Conservation (phyloP, 2,888 invertebrate genomes). For the Tolmerus cingulatus region DNA sequence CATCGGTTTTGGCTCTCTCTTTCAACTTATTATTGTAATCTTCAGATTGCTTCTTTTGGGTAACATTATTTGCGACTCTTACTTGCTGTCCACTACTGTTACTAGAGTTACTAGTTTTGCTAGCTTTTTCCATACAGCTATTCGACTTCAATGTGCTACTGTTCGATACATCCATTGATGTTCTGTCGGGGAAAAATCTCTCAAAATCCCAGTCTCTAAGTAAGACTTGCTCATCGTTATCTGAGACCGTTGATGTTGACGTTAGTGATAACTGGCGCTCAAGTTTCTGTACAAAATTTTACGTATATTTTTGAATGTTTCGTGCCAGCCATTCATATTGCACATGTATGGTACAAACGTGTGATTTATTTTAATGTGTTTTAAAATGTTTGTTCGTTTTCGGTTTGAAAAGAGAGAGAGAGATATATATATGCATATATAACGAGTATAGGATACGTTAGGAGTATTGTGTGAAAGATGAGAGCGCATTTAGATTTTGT, state of each 20-base stretch:
- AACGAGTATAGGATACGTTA: conserved; percentile 45
- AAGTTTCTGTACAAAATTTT: conserved; percentile 57
- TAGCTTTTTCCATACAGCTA: conserved; percentile 54
- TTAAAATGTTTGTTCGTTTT: conserved; percentile 19
- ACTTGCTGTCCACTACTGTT: conserved; percentile 58
- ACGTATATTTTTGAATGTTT: conserved; percentile 51
- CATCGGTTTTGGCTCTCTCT: conserved; percentile 50
- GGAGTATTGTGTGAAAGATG: conserved; percentile 19
- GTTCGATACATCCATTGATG: conserved; percentile 61
- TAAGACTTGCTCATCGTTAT: conserved; percentile 79
- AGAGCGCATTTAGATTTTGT: conserved; percentile 26
- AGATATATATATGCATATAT: conserved; percentile 49
- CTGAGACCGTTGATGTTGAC: conserved; percentile 60
- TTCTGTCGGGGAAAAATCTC: conserved; percentile 75
- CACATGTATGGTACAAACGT: conserved; percentile 49
- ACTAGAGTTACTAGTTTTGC: conserved; percentile 62
- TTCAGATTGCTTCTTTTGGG: conserved; percentile 47
- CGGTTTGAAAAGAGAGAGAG: conserved; percentile 4
- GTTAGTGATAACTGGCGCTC: conserved; percentile 59
- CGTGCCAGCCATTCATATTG: conserved; percentile 12
- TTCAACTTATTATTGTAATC: conserved; percentile 51
- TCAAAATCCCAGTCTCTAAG: conserved; percentile 89
- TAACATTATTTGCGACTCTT: conserved; percentile 54
- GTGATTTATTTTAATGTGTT: conserved; percentile 23
- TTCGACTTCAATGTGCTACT: conserved; percentile 63